These are phyloP conservation scores for Hemibagrus wyckioides DNA, from an alignment of 2,113 vertebrate genomes.

Conservation along the genomic window DNA sequence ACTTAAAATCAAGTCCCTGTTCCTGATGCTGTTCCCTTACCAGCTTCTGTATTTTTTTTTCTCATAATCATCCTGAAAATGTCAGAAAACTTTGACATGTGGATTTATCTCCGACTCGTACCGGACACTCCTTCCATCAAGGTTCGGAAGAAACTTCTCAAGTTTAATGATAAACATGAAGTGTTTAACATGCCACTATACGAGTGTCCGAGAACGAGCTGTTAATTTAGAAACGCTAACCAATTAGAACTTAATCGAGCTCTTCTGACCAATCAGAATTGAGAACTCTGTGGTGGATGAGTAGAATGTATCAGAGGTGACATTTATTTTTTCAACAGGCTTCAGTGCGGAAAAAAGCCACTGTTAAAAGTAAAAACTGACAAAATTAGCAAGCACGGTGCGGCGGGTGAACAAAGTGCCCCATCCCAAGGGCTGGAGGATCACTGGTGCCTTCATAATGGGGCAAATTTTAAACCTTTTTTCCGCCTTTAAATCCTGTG, in stretches of 20 bases:
- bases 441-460: slow-evolving; percentile 63
- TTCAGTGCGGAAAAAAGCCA: not conserved
- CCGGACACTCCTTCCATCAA: not conserved
- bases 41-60: not conserved
- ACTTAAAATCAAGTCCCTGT: not conserved
- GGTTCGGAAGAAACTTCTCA: not conserved
- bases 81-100: not conserved
- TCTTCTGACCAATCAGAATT: not conserved
- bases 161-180: too few relatives aligned
- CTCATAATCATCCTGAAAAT: not conserved
- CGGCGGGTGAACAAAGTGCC: slow-evolving; percentile 52
- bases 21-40: not conserved
- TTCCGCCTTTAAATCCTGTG: slow-evolving; percentile 61
- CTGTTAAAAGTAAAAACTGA: slow-evolving; percentile 1
- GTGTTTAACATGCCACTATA: too few relatives aligned
- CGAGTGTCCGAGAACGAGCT: not conserved
- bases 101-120: not conserved
- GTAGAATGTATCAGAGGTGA: not conserved
- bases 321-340: not conserved
- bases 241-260: not conserved
- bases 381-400: slow-evolving; percentile 50
- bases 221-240: not conserved
- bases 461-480: slow-evolving; percentile 71
- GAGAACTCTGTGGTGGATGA: not conserved
- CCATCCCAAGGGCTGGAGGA: slow-evolving; percentile 58